Percentiles rank a stretch among this genome's conserved stretches.
Conservation (phyloP, 1,140 invertebrate genomes). For the Campoletis sonorensis region DNA sequence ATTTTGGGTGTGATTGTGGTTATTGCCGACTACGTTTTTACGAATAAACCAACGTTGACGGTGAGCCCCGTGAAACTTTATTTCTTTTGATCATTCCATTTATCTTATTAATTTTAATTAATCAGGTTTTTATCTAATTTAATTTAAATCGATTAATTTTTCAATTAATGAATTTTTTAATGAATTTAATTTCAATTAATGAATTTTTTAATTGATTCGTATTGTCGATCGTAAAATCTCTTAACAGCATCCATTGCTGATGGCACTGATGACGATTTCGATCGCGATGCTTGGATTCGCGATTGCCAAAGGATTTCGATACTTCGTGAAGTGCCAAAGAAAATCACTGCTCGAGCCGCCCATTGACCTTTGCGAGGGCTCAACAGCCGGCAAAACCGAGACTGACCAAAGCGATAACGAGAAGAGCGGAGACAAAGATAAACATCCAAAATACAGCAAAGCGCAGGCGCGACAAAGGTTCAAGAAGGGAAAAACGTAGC, state of each 20-base stretch:
- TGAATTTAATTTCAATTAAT: not conserved
- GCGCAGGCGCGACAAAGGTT: conserved; percentile 83
- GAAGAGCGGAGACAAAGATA: conserved; percentile 65
- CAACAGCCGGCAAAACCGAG: conserved; percentile 55
- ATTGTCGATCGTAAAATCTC: not conserved
- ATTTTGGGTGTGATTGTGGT: conserved; percentile 84
- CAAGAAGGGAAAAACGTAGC: conserved; percentile 81
- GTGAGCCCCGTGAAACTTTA: conserved; percentile 75
- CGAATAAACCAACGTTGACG: conserved; percentile 81
- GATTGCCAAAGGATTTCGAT: conserved; percentile 77
- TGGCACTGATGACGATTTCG: conserved; percentile 78
- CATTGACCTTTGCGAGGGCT: conserved; percentile 70
- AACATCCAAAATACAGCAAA: conserved; percentile 80
- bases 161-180: too few relatives aligned
- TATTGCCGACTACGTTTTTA: conserved; percentile 82
- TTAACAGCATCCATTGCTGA: conserved; percentile 79
- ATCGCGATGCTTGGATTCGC: conserved; percentile 80
- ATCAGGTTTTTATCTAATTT: too few relatives aligned
- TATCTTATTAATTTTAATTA: conserved; percentile 41
- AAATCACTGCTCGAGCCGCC: conserved; percentile 78
- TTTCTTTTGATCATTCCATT: not conserved
- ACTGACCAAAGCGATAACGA: conserved; percentile 62
- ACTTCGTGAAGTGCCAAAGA: conserved; percentile 77
- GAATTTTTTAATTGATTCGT: too few relatives aligned
- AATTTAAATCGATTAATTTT: too few relatives aligned